Evolutionary conservation across 2,888 invertebrate genomes (phyloP).

Genomic region (Caenorhabditis sulstoni): DNA sequence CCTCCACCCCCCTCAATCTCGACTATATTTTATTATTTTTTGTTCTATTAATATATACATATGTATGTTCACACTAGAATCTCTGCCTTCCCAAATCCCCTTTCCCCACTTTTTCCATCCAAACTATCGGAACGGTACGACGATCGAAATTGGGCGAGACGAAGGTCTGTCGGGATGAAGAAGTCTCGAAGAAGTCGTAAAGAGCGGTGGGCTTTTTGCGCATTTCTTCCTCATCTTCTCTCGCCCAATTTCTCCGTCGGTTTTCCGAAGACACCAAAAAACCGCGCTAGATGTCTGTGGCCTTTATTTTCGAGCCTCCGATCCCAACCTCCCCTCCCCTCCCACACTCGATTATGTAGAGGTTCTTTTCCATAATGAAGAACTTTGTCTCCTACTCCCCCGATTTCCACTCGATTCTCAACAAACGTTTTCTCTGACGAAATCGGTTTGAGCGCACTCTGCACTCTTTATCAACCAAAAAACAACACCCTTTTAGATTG

Average conservation of each 20-base stretch:
- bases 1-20: neutral
- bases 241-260: neutral
- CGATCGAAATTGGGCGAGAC: too few species aligned
- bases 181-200: neutral
- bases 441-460: too few species aligned
- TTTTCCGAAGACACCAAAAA: conserved; percentile 2
- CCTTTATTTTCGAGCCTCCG: conserved; percentile 2
- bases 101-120: too few species aligned
- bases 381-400: too few species aligned
- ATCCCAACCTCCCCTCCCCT: neutral
- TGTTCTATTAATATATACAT: conserved; percentile 54
- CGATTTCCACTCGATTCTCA: too few species aligned
- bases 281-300: conserved; percentile 37
- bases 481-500: too few species aligned
- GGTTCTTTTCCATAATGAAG: too few species aligned
- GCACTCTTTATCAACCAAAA: too few species aligned
- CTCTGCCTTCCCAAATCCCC: conserved; percentile 11
- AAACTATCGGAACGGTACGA: too few species aligned
- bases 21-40: conserved; percentile 23
- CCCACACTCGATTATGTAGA: neutral
- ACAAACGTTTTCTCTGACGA: too few species aligned
- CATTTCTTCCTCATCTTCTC: neutral
- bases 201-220: neutral
- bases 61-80: conserved; percentile 46
- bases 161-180: neutral